These are phyloP conservation scores for Zaprionus ornatus DNA, from an alignment of 1,140 invertebrate genomes.

Conservation along the genomic window DNA sequence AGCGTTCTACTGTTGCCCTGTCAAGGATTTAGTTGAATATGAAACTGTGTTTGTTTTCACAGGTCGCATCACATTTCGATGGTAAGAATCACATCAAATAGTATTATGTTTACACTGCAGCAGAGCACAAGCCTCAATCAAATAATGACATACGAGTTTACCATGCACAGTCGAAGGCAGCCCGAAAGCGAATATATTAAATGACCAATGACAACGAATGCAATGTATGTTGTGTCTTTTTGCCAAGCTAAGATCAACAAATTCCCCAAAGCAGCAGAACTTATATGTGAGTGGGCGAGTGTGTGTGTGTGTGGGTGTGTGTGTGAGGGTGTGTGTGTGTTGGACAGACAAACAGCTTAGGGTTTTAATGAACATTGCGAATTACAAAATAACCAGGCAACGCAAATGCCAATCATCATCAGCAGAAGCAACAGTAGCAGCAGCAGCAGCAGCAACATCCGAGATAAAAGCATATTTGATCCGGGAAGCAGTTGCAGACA, in stretches of 20 bases:
- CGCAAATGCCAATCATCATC: constrained; percentile 6
- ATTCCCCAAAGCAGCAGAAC: constrained; percentile 29
- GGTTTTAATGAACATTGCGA: constrained; percentile 75
- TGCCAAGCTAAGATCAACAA: constrained; percentile 46
- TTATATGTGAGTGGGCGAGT: constrained; percentile 25
- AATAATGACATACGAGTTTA: constrained; percentile 44
- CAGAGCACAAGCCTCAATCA: constrained; percentile 49
- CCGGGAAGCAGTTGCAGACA: constrained; percentile 21
- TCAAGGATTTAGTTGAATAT: not conserved
- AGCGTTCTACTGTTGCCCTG: not conserved
- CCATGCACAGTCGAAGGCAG: not conserved
- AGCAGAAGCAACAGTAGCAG: constrained; percentile 1
- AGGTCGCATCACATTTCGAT: constrained; percentile 52
- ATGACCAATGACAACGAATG: constrained; percentile 50
- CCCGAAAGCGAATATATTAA: constrained; percentile 2
- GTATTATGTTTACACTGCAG: constrained; percentile 48
- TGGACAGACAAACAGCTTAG: constrained; percentile 75
- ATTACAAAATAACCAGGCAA: constrained; percentile 11
- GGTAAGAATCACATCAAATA: constrained; percentile 74
- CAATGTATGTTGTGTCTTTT: constrained; percentile 66
- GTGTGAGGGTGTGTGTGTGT: constrained; percentile 35
- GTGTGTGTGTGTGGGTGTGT: constrained; percentile 35
- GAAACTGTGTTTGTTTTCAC: constrained; percentile 47
- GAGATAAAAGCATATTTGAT: constrained; percentile 21
- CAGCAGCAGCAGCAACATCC: not conserved